Percentiles rank a stretch among this genome's conserved stretches.
Evolutionary conservation across 30 jellyfish, hydroid and myxozoan species (phyloP).

Genomic region (Aurelia coerulea): DNA sequence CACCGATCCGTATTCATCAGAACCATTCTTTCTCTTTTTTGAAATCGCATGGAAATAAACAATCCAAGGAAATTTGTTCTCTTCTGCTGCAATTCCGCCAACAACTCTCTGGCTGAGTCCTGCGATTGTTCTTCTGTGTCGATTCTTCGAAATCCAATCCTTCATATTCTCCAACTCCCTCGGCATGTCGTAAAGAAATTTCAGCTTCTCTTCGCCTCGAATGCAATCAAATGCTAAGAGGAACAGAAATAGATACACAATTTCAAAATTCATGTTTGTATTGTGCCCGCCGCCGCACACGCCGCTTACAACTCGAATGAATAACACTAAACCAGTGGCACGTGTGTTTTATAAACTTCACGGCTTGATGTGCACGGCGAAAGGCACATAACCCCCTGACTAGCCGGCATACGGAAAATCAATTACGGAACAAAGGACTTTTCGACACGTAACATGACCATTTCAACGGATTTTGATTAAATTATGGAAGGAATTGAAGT

Average conservation of each 20-base stretch:
- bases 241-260: constrained; percentile 4
- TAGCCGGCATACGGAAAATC: constrained; percentile 61
- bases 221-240: constrained; percentile 26
- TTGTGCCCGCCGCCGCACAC: too few species aligned
- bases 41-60: constrained; percentile 88
- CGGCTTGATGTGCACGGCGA: constrained; percentile 14
- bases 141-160: constrained; percentile 28
- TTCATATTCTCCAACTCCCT: not conserved
- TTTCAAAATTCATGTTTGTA: constrained; percentile 12
- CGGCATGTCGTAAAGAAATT: constrained; percentile 24
- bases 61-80: constrained; percentile 83
- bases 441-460: constrained; percentile 47
- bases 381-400: constrained; percentile 57
- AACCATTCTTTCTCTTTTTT: constrained; percentile 69
- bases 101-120: constrained; percentile 74
- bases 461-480: constrained; percentile 60
- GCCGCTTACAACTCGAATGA: not conserved
- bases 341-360: constrained; percentile 46
- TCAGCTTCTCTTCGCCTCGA: constrained; percentile 10
- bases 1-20: constrained; percentile 71
- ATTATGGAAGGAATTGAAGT: constrained; percentile 47
- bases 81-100: constrained; percentile 80
- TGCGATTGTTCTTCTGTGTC: constrained; percentile 30
- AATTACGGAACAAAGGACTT: constrained; percentile 51
- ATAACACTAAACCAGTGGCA: constrained; percentile 22